phyloP scores from a whole-genome alignment of 2,797 vertebrate species.

The Phataginus tetradactyla region DNA sequence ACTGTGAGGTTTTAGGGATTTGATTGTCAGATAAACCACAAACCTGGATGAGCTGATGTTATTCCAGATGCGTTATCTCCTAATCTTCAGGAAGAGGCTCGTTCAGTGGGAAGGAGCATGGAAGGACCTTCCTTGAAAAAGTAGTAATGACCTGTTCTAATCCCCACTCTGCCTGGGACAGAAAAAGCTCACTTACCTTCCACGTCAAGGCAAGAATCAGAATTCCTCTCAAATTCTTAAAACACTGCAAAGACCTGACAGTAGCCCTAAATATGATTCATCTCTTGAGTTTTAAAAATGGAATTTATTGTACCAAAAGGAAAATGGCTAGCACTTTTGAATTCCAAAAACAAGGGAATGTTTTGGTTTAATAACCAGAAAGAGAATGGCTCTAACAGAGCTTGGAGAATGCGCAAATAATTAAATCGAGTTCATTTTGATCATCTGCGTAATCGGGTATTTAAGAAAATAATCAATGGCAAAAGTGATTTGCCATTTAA shows the following conservation, averaged over 20 bases:
- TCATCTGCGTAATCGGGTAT: constrained; percentile 58
- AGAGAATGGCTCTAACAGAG: not conserved
- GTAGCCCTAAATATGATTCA: constrained; percentile 33
- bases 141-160: constrained; percentile 69
- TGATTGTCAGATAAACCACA: constrained; percentile 85
- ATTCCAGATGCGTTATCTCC: constrained; percentile 87
- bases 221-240: constrained; percentile 59
- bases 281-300: constrained; percentile 37
- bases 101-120: constrained; percentile 69
- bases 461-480: constrained; percentile 67
- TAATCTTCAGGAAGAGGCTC: constrained; percentile 85
- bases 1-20: constrained; percentile 83
- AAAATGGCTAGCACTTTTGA: constrained; percentile 3
- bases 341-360: not conserved
- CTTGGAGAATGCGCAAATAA: not conserved
- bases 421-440: constrained; percentile 56
- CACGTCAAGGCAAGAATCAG: constrained; percentile 57
- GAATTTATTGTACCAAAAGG: constrained; percentile 22
- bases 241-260: not conserved
- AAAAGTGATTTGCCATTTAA: constrained; percentile 55
- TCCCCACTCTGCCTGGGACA: constrained; percentile 33
- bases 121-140: constrained; percentile 77
- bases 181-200: constrained; percentile 32
- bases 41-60: constrained; percentile 87
- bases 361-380: constrained; percentile 35